Conservation (phyloP, 2,797 vertebrate species). For the Eidolon dupreanum region DNA sequence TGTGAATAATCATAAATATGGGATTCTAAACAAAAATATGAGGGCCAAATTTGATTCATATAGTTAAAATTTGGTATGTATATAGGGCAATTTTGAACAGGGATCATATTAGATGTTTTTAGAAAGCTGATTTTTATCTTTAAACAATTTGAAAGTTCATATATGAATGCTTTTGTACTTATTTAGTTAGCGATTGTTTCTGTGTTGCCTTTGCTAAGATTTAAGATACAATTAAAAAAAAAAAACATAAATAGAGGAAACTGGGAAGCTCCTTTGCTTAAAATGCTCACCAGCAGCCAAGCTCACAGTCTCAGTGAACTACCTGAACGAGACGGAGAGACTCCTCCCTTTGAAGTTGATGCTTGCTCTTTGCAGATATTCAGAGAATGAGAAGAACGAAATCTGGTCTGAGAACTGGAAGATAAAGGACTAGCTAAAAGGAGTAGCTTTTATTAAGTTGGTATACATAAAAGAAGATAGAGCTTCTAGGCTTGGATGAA, state of each 20-base stretch:
- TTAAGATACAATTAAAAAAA: background rate
- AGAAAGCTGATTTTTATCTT: background rate
- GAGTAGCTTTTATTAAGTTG: conserved; percentile 46
- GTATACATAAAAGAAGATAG: conserved; percentile 61
- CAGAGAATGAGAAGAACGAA: background rate
- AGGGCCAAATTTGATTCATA: background rate
- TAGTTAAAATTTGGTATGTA: background rate
- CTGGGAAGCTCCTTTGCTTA: background rate
- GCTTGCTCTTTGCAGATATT: conserved; percentile 27
- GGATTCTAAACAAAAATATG: background rate
- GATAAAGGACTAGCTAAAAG: conserved; percentile 64
- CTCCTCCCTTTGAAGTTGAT: conserved; percentile 53
- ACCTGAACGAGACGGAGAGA: background rate
- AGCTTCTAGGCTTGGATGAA: conserved; percentile 20
- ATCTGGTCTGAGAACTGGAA: conserved; percentile 44
- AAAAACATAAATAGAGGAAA: background rate
- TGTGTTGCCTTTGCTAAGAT: conserved; percentile 1
- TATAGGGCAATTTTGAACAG: background rate
- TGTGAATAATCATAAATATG: background rate
- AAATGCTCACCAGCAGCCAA: background rate
- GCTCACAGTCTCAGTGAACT: background rate
- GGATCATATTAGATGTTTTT: background rate
- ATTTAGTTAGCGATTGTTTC: background rate
- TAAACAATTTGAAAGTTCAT: background rate
- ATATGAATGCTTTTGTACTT: background rate